Conservation (phyloP, 2,113 vertebrate species). For the Percopsis transmontana region DNA sequence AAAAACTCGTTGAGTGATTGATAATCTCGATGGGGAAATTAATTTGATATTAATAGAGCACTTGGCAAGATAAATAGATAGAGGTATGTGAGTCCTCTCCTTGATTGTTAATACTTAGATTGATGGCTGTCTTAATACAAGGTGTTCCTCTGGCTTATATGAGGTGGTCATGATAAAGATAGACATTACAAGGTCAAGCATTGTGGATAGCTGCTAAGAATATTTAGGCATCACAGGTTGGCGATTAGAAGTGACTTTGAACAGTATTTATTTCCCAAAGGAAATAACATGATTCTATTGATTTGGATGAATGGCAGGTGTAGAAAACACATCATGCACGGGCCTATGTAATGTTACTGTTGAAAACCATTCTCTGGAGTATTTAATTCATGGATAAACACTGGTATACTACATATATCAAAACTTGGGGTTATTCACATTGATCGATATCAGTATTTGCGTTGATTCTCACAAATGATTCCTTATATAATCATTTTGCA, state of each 20-base stretch:
- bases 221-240: not conserved
- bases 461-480: slow-evolving; percentile 6
- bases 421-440: not conserved
- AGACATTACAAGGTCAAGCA: slow-evolving; percentile 34
- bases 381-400: not conserved
- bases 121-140: slow-evolving; percentile 71
- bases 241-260: not conserved
- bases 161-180: slow-evolving; percentile 58
- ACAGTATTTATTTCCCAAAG: not conserved
- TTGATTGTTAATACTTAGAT: slow-evolving; percentile 75
- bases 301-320: not conserved
- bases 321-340: not conserved
- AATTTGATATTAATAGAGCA: slow-evolving; percentile 81
- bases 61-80: slow-evolving; percentile 81
- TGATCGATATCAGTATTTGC: slow-evolving; percentile 24
- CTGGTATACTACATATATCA: slow-evolving; percentile 4
- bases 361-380: not conserved
- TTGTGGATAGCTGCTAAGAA: not conserved
- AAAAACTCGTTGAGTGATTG: slow-evolving; percentile 73
- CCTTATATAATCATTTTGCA: slow-evolving; percentile 35
- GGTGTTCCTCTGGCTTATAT: slow-evolving; percentile 52
- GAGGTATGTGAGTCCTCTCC: slow-evolving; percentile 66
- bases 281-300: not conserved
- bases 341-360: not conserved
- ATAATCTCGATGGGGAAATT: slow-evolving; percentile 75